Base-by-base conservation (phyloP, 2,113 vertebrate genomes). In the Laterallus jamaicensis region DNA sequence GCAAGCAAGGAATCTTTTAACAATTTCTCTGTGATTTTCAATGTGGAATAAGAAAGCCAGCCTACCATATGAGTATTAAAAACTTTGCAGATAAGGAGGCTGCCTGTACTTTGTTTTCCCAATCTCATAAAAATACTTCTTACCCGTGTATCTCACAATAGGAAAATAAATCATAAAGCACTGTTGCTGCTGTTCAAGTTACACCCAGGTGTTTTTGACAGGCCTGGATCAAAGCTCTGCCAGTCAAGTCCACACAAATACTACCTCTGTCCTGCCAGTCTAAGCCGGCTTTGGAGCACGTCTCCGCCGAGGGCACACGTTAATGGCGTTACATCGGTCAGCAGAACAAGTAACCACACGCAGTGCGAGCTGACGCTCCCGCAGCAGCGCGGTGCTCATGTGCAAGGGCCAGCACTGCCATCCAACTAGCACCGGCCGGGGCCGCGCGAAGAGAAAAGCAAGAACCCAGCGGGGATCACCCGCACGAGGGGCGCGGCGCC, bases 321-420 rank as follows among this genome's bases (percentile, higher is more conserved):
- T 6, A 20, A n/a, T 0, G 56, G 15, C 0, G 0, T 5, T 11
- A 4, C 1, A 40, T 0, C 1, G 1, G 6, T 15, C 20, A n/a
- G 7, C 56, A 52, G 1, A 35, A 16, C 5, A 58, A 25, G 9
- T 1, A 49, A n/a, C 2, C 37, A 5, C 55, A 26, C 0, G 4
- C 25, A 22, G 2, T 3, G 68, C 0, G 6, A 52, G 15, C 29
- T 7, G 21, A 12, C 9, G 6, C 10, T 42, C 10, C 12, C 15
- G 5, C 2, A 32, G 0, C 4, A 62, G 15, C 5, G 0, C 0
- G 11, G 26, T 35, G n/a, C 50, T 70, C 25, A 3, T 1, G 22
- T 39, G 2, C n/a, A 37, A 11, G 5, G 7, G 17, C 0, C 1
- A 25, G 9, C 24, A 11, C 5, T 26, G 9, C 14, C 12, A 10